These are phyloP conservation scores for zebrafish (Danio rerio) DNA, from an alignment of 2,113 vertebrate species.

Conservation along the genomic window DNA sequence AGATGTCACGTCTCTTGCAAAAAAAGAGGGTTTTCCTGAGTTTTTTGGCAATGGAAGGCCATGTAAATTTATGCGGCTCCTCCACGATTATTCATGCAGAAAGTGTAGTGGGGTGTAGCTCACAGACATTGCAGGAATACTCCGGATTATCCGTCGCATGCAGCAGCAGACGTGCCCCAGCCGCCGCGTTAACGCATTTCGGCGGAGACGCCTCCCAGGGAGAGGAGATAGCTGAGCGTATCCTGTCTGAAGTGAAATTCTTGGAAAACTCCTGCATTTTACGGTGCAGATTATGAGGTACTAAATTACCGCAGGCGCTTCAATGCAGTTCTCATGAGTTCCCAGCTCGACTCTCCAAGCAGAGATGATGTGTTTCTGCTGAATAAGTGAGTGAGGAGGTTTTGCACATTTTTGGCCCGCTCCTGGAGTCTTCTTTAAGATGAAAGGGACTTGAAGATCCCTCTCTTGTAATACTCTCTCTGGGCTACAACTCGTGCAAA, in stretches of 20 bases:
- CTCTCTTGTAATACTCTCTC: constrained; percentile 64
- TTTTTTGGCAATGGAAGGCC: constrained; percentile 43
- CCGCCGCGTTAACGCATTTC: constrained; percentile 38
- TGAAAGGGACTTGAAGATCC: constrained; percentile 79
- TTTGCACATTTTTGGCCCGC: constrained; percentile 74
- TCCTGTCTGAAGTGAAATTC: constrained; percentile 77
- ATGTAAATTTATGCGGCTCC: constrained; percentile 42
- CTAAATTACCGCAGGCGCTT: constrained; percentile 72
- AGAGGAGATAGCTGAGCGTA: constrained; percentile 68
- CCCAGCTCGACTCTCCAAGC: constrained; percentile 62
- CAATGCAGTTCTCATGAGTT: constrained; percentile 73
- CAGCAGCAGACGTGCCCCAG: constrained; percentile 50
- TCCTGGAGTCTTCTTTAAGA: constrained; percentile 78
- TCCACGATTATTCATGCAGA: constrained; percentile 41
- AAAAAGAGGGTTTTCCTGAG: constrained; percentile 51
- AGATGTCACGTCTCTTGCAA: background rate
- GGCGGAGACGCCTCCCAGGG: constrained; percentile 40
- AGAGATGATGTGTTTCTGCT: constrained; percentile 38
- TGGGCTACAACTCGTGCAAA: constrained; percentile 29
- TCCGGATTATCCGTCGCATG: constrained; percentile 56
- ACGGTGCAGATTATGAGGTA: constrained; percentile 72
- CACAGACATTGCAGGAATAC: constrained; percentile 53
- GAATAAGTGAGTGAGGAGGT: constrained; percentile 58
- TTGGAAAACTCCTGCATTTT: constrained; percentile 77
- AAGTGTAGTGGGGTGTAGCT: constrained; percentile 47